Percentiles rank a stretch among this genome's conserved stretches.
phyloP scores from a whole-genome alignment of 1,140 invertebrate species.

The Riptortus pedestris region DNA sequence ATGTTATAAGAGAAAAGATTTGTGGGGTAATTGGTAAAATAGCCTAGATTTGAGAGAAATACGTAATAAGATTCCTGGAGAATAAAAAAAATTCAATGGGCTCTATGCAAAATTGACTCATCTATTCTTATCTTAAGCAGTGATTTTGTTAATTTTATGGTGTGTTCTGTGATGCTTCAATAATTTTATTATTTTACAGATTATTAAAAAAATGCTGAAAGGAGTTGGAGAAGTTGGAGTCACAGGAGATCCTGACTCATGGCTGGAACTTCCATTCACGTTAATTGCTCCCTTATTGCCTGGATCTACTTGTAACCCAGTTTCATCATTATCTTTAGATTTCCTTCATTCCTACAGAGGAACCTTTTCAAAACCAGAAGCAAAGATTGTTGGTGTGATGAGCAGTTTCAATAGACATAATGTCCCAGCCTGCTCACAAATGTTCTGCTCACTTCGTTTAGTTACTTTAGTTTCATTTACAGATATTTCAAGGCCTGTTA shows the following conservation, averaged over 20 bases:
- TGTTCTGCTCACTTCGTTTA: slow-evolving; percentile 32
- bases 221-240: slow-evolving; percentile 18
- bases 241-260: neutral
- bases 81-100: too few relatives aligned
- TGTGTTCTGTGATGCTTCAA: too few relatives aligned
- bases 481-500: slow-evolving; percentile 44
- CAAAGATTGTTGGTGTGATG: slow-evolving; percentile 43
- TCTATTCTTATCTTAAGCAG: too few relatives aligned
- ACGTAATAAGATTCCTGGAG: too few relatives aligned
- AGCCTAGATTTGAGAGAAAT: too few relatives aligned
- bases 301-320: slow-evolving; percentile 22
- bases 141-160: too few relatives aligned
- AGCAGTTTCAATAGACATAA: slow-evolving; percentile 34
- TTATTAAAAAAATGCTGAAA: neutral
- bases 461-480: slow-evolving; percentile 46
- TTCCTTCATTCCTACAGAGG: slow-evolving; percentile 42
- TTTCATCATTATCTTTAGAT: slow-evolving; percentile 28
- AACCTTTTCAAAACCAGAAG: slow-evolving; percentile 38
- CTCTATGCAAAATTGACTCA: too few relatives aligned
- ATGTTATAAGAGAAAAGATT: too few relatives aligned
- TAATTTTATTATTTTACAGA: too few relatives aligned
- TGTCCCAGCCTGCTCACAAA: neutral
- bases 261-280: slow-evolving; percentile 12
- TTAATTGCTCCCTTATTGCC: slow-evolving; percentile 23
- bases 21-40: too few relatives aligned